Base-by-base conservation (phyloP, 2,888 invertebrate genomes). In the Apeira syringaria region DNA sequence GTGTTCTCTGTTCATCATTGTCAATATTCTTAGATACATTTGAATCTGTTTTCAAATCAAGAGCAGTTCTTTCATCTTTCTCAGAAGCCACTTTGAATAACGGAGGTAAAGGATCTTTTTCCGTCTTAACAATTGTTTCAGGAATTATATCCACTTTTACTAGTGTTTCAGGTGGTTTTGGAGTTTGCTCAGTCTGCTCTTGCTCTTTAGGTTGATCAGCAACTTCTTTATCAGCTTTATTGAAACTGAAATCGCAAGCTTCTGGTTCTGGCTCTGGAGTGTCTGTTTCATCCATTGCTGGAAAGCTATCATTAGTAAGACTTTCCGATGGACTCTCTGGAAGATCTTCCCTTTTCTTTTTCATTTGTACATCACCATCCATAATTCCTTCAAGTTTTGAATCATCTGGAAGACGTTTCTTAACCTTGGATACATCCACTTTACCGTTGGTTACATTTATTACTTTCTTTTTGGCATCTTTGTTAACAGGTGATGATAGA, bases 261-360 rank as follows among this genome's bases (percentile, higher is more conserved):
- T 88, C 90, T 35, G 81, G 71, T 58, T 90, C 90, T 17, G 85
- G 79, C 46, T 90, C 90, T 43, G 88, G 87, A 58, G 81, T 89
- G 58, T 93, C 93, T 47, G 91, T 90, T 62, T 93, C 92, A 72
- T 95, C 94, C 81, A 95, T 93, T 31, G 95, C 93, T 26, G 96
- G 94, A 64, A 95, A 96, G 64, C 96, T 96, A 69, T 96, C 96
- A 51, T 96, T 95, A 29, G 96, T 96, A 47, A 96, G 92, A 70
- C 96, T 96, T 70, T 94, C 95, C 26, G 95, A 94, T 7, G 97
- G 97, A 83, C 96, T 97, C 67, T 94, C 92, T 7, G 93, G 91
- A 43, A 91, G 84, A 50, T 93, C 92, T 33, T 67, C 80, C 57
- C 78, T 83, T 61, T 85, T 89, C 78, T 90, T 90, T 63, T 90